Conservation (phyloP, 2,113 vertebrate species). For the Podiceps cristatus region DNA sequence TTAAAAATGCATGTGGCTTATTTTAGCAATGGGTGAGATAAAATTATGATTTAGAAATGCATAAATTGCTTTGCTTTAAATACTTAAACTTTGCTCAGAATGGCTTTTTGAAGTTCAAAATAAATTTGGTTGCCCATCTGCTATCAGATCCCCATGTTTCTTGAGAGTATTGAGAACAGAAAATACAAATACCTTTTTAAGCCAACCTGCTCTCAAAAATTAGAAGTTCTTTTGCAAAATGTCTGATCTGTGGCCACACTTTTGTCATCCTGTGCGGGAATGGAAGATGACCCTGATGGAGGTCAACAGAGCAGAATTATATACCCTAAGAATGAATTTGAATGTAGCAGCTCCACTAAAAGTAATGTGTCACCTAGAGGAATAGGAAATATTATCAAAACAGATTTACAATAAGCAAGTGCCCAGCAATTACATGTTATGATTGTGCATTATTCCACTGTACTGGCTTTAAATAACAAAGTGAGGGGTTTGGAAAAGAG, state of each 20-base stretch:
- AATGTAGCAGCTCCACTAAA: not conserved
- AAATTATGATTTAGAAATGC: not conserved
- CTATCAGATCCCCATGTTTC: not conserved
- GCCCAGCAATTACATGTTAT: not conserved
- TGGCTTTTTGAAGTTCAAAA: not conserved
- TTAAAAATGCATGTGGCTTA: not conserved
- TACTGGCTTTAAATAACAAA: not conserved
- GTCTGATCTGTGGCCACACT: not conserved
- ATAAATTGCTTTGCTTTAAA: not conserved
- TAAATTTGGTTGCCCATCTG: conserved; percentile 17
- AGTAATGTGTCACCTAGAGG: not conserved
- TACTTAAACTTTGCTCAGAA: not conserved
- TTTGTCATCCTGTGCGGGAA: not conserved
- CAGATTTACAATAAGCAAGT: not conserved
- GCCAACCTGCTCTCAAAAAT: not conserved
- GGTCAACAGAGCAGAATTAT: not conserved
- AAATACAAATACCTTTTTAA: not conserved
- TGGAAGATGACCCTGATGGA: not conserved
- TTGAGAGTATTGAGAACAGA: not conserved
- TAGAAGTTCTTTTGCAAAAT: not conserved
- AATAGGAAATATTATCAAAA: not conserved
- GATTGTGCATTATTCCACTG: not conserved
- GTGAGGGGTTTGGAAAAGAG: not conserved
- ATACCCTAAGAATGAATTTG: not conserved
- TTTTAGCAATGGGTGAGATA: not conserved